Evolutionary conservation across 1,140 invertebrate species (phyloP), one percentile per base, ranked within the genome.

Genomic region (Spodoptera frugiperda): DNA sequence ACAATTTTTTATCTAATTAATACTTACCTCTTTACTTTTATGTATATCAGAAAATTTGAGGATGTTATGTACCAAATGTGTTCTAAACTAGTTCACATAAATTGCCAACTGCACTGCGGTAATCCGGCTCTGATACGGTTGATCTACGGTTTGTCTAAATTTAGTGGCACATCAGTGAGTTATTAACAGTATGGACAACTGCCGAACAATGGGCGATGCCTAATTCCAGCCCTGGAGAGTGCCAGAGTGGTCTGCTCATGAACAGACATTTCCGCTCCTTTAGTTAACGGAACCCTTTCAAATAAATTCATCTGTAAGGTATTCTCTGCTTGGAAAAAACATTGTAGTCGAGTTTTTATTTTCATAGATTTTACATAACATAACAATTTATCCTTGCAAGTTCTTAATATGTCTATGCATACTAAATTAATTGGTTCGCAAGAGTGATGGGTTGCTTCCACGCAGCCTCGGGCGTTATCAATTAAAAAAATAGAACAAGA

Each of bases 401-500:
- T 67, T 48, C 12, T 67, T 48, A 49, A 67, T 63, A 46, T 19
- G 11, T 48, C 65, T 68, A 68, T 68, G 65, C 25, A 46, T 71
- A 71, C 25, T 17, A 71, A 71, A 71, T 55, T 49, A 67, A 67
- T 67, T 19, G 44, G 17, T 19, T 12, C 9, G n/a, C 15, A 67
- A 48, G 63, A 67, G 12, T 67, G 44, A 67, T 67, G 63, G 21
- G 63, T 21, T 5, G 63, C 63, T 49, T 9, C 63, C 63, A 67
- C 63, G 63, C 63, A 67, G 54, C 70, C 70, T 12, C 33, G 39
- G 17, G 70, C 70, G 70, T 48, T 73, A 73, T 57, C 70, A 73
- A 73, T 73, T 73, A 73, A 21, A 73, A 73, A 73, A 73, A 73
- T 73, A 73, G 70, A 73, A 55, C 70, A 73, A 44, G 70, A 73